These are phyloP conservation scores for Theodoxus fluviatilis DNA, from an alignment of 2,888 invertebrate species.

Conservation along the genomic window DNA sequence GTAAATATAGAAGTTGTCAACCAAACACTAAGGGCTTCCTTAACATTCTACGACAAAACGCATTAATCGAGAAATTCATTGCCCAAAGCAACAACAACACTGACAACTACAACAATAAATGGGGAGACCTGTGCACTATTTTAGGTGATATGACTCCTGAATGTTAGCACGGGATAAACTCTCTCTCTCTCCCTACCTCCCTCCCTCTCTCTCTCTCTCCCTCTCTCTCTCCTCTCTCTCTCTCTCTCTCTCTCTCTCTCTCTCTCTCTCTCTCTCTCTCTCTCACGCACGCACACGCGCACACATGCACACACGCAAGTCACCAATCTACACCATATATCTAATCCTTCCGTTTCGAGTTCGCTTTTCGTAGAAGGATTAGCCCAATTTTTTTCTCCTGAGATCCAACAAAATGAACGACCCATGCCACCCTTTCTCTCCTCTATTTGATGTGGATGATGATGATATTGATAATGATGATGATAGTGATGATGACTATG, in stretches of 20 bases:
- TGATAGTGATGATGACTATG: conserved; percentile 12
- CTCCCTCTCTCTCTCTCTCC: not conserved
- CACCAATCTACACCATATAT: not conserved
- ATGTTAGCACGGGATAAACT: not conserved
- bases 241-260: not conserved
- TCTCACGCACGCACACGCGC: not conserved
- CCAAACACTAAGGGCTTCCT: too few species aligned
- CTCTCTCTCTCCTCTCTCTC: not conserved
- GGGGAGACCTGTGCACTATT: not conserved
- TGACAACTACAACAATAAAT: not conserved
- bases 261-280: not conserved
- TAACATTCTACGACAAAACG: too few species aligned
- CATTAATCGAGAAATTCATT: not conserved
- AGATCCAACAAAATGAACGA: too few species aligned
- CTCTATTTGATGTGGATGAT: too few species aligned
- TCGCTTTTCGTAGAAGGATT: too few species aligned
- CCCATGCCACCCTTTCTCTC: too few species aligned
- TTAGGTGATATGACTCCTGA: not conserved
- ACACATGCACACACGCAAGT: not conserved
- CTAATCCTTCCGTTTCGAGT: too few species aligned
- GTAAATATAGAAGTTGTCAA: too few species aligned
- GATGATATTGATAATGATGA: not conserved
- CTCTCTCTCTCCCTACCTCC: not conserved
- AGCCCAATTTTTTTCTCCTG: too few species aligned
- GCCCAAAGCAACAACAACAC: not conserved